Percentiles rank a stretch among this genome's conserved stretches.
phyloP scores from a whole-genome alignment of 1,140 invertebrate genomes.

The Dendrolimus kikuchii region DNA sequence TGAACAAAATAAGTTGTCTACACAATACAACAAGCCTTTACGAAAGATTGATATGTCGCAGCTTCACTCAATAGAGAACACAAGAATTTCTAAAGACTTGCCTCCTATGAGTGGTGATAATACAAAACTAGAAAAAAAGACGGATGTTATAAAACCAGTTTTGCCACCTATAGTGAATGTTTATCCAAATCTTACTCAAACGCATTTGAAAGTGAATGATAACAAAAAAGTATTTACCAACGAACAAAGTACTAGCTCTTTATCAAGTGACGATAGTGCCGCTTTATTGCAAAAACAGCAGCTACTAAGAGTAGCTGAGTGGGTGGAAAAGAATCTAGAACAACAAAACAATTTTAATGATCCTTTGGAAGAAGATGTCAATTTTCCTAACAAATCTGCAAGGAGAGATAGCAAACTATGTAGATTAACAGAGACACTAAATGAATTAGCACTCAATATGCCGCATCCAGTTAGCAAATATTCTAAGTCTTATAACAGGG shows the following conservation, averaged over 20 bases:
- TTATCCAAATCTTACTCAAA: constrained; percentile 62
- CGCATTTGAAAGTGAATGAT: constrained; percentile 62
- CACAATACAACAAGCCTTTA: constrained; percentile 44
- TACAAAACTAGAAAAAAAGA: constrained; percentile 34
- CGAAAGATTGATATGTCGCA: constrained; percentile 65
- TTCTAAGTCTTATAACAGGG: constrained; percentile 43
- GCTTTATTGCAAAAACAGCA: constrained; percentile 74
- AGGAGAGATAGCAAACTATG: constrained; percentile 51
- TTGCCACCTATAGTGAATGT: constrained; percentile 56
- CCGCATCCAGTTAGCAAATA: constrained; percentile 63
- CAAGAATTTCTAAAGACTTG: constrained; percentile 62
- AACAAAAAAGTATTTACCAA: constrained; percentile 62
- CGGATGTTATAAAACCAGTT: constrained; percentile 25
- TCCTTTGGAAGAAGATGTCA: constrained; percentile 53
- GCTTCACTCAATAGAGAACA: constrained; percentile 59
- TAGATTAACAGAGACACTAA: constrained; percentile 55
- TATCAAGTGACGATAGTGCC: constrained; percentile 69
- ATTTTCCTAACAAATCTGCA: constrained; percentile 33
- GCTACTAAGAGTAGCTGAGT: constrained; percentile 78
- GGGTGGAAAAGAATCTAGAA: constrained; percentile 76
- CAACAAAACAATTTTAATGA: constrained; percentile 66
- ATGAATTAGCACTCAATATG: constrained; percentile 60
- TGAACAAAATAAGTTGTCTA: constrained; percentile 56
- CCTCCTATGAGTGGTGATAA: constrained; percentile 32
- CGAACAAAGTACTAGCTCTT: constrained; percentile 67